Base-by-base conservation (phyloP, 2,113 vertebrate species). In the Ctenodactylus gundi region DNA sequence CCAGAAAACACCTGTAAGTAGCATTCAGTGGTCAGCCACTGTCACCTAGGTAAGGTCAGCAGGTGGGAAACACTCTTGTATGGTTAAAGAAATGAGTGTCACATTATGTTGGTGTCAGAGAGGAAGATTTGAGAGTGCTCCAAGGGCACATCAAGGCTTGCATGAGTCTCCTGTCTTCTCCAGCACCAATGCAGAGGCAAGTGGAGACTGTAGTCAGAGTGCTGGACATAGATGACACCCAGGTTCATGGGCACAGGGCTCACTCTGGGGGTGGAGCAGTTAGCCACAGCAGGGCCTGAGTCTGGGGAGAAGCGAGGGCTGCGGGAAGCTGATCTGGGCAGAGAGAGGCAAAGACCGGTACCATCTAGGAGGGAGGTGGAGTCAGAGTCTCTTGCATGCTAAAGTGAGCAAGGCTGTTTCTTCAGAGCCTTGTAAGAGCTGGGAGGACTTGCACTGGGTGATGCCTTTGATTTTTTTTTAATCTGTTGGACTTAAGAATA, bases 11-110 rank as follows among this genome's bases (percentile, higher is more conserved):
- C 18, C 39, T 77, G 31, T n/a, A 51, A 34, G 76, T 12, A 65
- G 41, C 4, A 0, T 3, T 36, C 0, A 5, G 6, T 1, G 6
- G n/a, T 31, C 5, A 15, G 53, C 41, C 41, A 36, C 44, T 6
- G 21, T 46, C 68, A 53, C 36, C 27, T 80, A 64, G 60, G 18
- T 7, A 76, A 76, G 80, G 34, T 39, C 58, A 6, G 65, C 65
- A 57, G 44, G 6, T 1, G 27, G 76, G 64, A 67, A 76, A 39
- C 55, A 15, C 27, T 29, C 5, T 65, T 49, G 5, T 29, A 27
- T 55, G 3, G 8, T 27, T 3, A 36, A 36, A 44, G 57, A 4
- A 21, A 46, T 70, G 41, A 0, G 18, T 12, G 20, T 36, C 51
- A 3, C 3, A 0, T 18, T 34, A 12, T 25, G n/a, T 82, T 27